phyloP scores from a whole-genome alignment of 2,797 vertebrate genomes.

The Martes flavigula region DNA sequence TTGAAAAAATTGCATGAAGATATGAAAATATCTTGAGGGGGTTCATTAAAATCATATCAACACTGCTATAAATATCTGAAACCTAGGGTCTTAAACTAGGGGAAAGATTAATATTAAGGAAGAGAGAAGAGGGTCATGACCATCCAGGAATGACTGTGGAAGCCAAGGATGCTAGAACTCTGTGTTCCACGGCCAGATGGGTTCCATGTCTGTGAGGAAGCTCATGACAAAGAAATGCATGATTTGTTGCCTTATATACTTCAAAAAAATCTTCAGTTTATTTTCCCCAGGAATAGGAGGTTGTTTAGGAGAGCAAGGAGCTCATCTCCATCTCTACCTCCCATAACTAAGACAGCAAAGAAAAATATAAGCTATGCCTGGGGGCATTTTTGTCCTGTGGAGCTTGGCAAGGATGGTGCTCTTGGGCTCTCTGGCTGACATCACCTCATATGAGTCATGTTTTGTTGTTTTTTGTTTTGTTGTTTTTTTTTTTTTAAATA shows the following conservation, averaged over 20 bases:
- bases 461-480: background rate
- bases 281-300: background rate
- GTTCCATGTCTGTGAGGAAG: background rate
- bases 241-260: background rate
- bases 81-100: background rate
- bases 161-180: no score
- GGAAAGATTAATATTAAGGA: background rate
- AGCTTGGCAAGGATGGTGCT: background rate
- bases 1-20: background rate
- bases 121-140: background rate
- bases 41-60: background rate
- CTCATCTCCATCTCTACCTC: background rate
- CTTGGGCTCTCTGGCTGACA: background rate
- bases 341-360: background rate
- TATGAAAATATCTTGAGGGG: background rate
- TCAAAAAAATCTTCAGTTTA: background rate
- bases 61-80: background rate
- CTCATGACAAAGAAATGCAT: background rate
- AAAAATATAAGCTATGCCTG: background rate
- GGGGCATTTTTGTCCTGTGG: no score
- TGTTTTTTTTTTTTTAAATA: background rate
- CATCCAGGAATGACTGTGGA: background rate
- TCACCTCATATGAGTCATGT: background rate
- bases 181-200: background rate
- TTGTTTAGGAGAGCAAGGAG: background rate